A percentile compares a stretch with the other conserved stretches of the same genome.
Evolutionary conservation across 2,113 vertebrate species (phyloP).

Genomic region (Macaca mulatta): DNA sequence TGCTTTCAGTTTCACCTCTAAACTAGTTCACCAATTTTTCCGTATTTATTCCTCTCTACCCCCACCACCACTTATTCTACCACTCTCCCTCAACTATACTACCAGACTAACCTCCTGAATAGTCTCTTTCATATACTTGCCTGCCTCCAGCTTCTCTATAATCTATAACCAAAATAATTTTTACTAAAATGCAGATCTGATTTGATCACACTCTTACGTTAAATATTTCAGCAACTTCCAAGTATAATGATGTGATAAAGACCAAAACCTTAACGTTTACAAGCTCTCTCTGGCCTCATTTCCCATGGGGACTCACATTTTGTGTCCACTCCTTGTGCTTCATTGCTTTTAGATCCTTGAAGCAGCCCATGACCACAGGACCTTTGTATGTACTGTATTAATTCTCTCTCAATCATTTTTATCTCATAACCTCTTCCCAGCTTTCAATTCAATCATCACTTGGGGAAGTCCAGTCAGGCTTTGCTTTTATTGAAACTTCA

Average conservation of each 20-base stretch:
- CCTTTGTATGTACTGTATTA: background rate
- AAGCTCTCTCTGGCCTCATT: background rate
- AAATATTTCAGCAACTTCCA: background rate
- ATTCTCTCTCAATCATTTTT: background rate
- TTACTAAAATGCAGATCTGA: background rate
- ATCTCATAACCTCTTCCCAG: background rate
- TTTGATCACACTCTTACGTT: background rate
- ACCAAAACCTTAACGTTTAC: background rate
- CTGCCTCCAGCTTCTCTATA: background rate
- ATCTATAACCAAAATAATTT: background rate
- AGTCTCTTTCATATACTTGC: background rate
- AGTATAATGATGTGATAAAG: background rate
- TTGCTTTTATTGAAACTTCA: background rate
- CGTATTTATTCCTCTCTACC: rapidly evolving
- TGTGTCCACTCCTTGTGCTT: background rate
- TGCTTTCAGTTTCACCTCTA: background rate
- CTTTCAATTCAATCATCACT: background rate
- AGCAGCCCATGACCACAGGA: background rate
- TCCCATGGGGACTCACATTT: background rate
- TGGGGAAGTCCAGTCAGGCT: background rate
- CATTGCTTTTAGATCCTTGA: background rate
- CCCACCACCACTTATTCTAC: background rate
- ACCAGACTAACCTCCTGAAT: background rate
- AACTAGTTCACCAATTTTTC: background rate
- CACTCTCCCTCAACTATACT: background rate